These are phyloP conservation scores for Plectrocnemia conspersa DNA, from an alignment of 1,140 invertebrate species.

Conservation along the genomic window DNA sequence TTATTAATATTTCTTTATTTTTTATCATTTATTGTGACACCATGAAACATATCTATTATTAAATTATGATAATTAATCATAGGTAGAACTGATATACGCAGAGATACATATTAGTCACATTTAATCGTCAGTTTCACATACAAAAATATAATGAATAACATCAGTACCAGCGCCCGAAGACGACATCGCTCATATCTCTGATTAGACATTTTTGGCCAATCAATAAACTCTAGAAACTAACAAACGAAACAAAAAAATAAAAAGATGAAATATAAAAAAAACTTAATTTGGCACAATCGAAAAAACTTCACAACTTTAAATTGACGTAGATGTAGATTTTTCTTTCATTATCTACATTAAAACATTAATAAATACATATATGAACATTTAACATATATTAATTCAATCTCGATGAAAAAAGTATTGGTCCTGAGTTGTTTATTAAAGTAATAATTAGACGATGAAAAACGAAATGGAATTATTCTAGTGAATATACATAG, in stretches of 20 bases:
- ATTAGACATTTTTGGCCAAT: no score
- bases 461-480: slow-evolving; percentile 9
- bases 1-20: not conserved
- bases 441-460: not conserved
- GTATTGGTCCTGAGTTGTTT: slow-evolving; percentile 1
- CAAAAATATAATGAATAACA: slow-evolving; percentile 2
- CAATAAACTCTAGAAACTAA: no score
- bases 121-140: not conserved
- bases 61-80: slow-evolving; percentile 8
- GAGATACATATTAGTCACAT: not conserved
- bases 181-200: no score
- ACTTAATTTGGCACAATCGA: no score
- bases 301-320: no score
- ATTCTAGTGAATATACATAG: not conserved
- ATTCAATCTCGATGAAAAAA: slow-evolving; percentile 5
- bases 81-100: not conserved
- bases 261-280: no score
- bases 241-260: no score
- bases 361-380: not conserved
- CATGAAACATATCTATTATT: slow-evolving; percentile 23
- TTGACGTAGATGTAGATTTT: no score
- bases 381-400: not conserved
- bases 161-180: not conserved
- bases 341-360: no score
- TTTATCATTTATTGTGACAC: slow-evolving; percentile 16